phyloP scores from a whole-genome alignment of 2,113 vertebrate species.

The Micromys minutus region DNA sequence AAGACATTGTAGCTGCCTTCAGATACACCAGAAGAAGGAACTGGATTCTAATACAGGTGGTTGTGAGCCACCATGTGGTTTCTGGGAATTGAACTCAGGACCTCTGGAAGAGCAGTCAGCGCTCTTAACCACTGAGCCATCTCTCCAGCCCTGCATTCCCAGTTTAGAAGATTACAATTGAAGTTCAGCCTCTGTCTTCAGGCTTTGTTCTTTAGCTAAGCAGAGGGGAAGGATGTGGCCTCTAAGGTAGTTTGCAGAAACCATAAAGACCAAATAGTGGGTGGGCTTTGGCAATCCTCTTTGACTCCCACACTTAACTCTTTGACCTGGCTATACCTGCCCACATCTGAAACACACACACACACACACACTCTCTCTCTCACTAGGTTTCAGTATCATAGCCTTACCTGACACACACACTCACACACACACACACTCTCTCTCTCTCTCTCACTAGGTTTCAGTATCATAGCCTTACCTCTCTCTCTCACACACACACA shows the following conservation, averaged over 20 bases:
- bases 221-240: background rate
- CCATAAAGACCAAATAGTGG: background rate
- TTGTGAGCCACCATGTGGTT: too few species aligned
- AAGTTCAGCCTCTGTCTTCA: background rate
- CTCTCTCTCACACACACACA: too few species aligned
- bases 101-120: too few species aligned
- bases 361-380: background rate
- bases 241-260: background rate
- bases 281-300: background rate
- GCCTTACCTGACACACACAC: too few species aligned
- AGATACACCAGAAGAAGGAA: too few species aligned
- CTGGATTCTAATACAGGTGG: too few species aligned
- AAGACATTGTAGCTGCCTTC: too few species aligned
- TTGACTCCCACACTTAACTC: background rate
- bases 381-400: background rate
- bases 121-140: too few species aligned
- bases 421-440: too few species aligned
- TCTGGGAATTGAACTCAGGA: too few species aligned
- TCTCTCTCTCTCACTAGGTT: too few species aligned
- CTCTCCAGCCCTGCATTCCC: background rate
- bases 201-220: background rate
- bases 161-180: background rate
- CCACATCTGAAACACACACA: background rate
- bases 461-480: too few species aligned
- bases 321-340: background rate